A percentile compares a stretch with the other conserved stretches of the same genome.
Conservation (phyloP, 2,888 invertebrate species). For the Pterobdella sp. region DNA sequence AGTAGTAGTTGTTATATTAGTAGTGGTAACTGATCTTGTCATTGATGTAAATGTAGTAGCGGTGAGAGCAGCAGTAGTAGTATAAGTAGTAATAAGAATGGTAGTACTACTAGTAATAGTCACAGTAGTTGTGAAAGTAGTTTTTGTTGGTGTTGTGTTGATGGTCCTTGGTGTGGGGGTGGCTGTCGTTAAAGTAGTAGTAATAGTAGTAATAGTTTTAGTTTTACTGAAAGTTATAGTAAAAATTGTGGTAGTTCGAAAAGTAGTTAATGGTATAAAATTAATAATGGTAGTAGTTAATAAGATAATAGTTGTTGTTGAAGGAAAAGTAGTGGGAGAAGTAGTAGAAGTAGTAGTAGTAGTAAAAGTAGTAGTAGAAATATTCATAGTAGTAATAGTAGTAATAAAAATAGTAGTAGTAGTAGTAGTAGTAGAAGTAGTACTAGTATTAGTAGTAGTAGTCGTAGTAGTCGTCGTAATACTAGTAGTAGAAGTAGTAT, state of each 20-base stretch:
- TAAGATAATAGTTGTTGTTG: neutral
- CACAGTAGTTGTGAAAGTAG: neutral
- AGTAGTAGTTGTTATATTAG: constrained; percentile 5
- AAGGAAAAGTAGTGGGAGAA: neutral
- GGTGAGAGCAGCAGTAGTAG: neutral
- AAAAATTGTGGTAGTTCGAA: neutral
- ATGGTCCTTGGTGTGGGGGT: neutral
- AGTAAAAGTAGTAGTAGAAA: neutral
- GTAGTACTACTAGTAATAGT: neutral
- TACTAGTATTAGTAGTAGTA: constrained; percentile 1
- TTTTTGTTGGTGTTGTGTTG: neutral
- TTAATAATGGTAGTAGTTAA: neutral
- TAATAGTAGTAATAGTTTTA: constrained; percentile 6
- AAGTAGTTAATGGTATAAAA: neutral
- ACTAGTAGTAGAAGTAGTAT: constrained; percentile 12
- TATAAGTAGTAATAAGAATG: neutral
- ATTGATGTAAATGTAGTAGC: neutral
- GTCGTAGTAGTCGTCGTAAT: constrained; percentile 12
- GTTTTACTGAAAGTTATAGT: neutral
- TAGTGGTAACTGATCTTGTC: neutral
- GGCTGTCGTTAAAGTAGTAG: neutral
- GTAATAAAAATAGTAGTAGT: constrained; percentile 5
- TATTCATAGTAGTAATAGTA: neutral
- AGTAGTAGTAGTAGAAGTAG: constrained; percentile 12
- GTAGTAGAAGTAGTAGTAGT: constrained; percentile 14